Conservation (phyloP, 2,888 invertebrate species). For the Zootermopsis nevadensis region DNA sequence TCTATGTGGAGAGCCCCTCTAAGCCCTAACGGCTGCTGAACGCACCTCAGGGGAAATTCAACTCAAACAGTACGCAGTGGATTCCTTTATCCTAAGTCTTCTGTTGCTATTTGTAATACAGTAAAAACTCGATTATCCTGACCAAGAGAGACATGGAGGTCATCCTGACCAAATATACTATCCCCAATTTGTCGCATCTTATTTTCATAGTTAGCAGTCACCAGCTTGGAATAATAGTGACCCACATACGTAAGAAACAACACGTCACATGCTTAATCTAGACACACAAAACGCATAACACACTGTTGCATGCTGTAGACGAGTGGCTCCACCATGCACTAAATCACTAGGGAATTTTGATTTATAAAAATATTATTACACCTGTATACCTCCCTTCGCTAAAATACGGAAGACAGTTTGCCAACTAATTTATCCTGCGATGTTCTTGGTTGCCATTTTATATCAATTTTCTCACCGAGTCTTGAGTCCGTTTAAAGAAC, state of each 20-base stretch:
- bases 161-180: neutral
- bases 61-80: slow-evolving; percentile 29
- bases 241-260: neutral
- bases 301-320: neutral
- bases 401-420: too few species aligned
- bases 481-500: too few species aligned
- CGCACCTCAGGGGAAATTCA: slow-evolving; percentile 40
- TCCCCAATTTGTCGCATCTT: slow-evolving; percentile 2
- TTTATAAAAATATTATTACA: too few species aligned
- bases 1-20: slow-evolving; percentile 15
- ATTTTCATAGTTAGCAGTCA: slow-evolving; percentile 9
- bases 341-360: too few species aligned
- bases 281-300: neutral
- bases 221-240: neutral
- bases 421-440: too few species aligned
- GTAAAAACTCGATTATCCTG: slow-evolving; percentile 21
- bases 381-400: too few species aligned
- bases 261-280: neutral
- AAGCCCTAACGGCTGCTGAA: slow-evolving; percentile 26
- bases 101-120: neutral
- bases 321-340: too few species aligned
- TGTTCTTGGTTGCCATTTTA: too few species aligned
- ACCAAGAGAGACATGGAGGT: neutral
- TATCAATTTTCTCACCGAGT: too few species aligned
- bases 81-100: neutral